These are phyloP conservation scores for Hipposideros larvatus DNA, from an alignment of 2,797 vertebrate species.

Conservation along the genomic window DNA sequence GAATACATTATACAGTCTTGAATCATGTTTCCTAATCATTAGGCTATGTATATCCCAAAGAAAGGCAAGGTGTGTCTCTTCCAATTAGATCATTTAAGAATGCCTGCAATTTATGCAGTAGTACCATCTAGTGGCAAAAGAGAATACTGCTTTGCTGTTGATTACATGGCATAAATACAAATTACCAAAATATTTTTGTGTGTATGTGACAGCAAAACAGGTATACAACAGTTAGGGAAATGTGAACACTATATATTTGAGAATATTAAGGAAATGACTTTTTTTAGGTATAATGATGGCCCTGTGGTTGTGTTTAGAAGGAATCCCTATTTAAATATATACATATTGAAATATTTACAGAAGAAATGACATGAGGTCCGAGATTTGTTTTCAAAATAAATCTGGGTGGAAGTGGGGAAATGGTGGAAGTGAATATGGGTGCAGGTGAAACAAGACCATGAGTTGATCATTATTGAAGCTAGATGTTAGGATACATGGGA, in stretches of 20 bases:
- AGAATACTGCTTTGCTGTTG: slow-evolving; percentile 44
- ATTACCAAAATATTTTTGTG: not conserved
- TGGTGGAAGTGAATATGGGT: not conserved
- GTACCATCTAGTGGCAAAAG: slow-evolving; percentile 78
- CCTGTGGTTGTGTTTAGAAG: slow-evolving; percentile 35
- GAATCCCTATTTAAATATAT: slow-evolving; percentile 20
- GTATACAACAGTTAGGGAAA: not conserved
- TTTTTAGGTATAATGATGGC: slow-evolving; percentile 4
- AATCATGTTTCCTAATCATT: slow-evolving; percentile 44
- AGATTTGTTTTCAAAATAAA: slow-evolving; percentile 45
- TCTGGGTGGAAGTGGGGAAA: not conserved
- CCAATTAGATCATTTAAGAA: not conserved
- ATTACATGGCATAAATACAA: not conserved
- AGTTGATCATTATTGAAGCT: not conserved
- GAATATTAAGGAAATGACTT: slow-evolving; percentile 10
- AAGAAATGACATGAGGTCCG: not conserved
- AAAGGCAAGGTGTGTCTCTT: not conserved
- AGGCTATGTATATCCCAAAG: not conserved
- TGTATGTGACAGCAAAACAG: not conserved
- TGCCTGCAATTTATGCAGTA: slow-evolving; percentile 42
- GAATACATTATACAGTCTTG: not conserved
- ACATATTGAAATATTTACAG: slow-evolving; percentile 12
- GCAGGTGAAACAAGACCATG: not conserved
- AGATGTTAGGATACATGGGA: not conserved
- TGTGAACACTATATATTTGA: slow-evolving; percentile 37